Percentiles rank a stretch among this genome's conserved stretches.
Conservation (phyloP, 2,113 vertebrate genomes). For the Myiozetetes cayanensis region DNA sequence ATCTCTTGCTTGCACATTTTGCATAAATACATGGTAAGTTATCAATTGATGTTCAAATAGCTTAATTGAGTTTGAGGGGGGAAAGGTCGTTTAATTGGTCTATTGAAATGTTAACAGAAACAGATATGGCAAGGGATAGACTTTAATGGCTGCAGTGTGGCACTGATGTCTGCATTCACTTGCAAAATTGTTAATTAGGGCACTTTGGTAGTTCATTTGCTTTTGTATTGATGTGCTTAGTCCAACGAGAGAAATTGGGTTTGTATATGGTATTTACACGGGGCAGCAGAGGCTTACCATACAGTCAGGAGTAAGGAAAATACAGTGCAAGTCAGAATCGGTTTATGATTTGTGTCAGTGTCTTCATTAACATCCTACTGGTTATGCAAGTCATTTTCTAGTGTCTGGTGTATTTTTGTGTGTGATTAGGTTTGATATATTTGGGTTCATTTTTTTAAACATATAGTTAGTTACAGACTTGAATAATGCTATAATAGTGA, state of each 20-base stretch:
- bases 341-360: slow-evolving; percentile 2
- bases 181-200: slow-evolving; percentile 93
- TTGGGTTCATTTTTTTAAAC: not conserved
- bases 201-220: slow-evolving; percentile 88
- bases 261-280: slow-evolving; percentile 65
- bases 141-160: slow-evolving; percentile 87
- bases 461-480: not conserved
- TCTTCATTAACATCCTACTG: not conserved
- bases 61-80: slow-evolving; percentile 87
- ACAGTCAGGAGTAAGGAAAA: not conserved
- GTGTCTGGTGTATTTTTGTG: not conserved
- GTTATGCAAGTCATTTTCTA: not conserved
- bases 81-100: slow-evolving; percentile 90
- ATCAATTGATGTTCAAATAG: slow-evolving; percentile 82
- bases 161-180: slow-evolving; percentile 92
- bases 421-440: not conserved
- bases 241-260: slow-evolving; percentile 83
- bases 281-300: slow-evolving; percentile 33
- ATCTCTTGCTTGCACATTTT: slow-evolving; percentile 71
- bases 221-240: slow-evolving; percentile 88
- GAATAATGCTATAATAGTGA: not conserved
- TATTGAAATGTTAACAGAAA: slow-evolving; percentile 96
- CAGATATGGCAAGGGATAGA: slow-evolving; percentile 86
- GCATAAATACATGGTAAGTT: slow-evolving; percentile 81
- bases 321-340: not conserved